These are phyloP conservation scores for Ptychodera flava DNA, from an alignment of 35 echinoderm and acorn worm genomes.

Conservation along the genomic window DNA sequence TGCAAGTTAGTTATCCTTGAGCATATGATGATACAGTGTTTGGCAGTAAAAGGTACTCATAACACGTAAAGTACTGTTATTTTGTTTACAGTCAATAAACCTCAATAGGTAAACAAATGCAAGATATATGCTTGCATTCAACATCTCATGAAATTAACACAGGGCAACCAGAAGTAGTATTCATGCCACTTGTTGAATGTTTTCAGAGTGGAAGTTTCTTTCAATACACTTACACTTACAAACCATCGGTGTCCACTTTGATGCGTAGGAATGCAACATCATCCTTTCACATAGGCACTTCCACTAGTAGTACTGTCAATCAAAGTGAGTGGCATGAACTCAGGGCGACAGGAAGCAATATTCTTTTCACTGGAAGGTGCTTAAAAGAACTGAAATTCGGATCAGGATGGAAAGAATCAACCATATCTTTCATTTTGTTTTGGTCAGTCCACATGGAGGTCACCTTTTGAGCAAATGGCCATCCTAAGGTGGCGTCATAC, in stretches of 20 bases:
- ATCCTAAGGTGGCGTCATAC: conserved; percentile 71
- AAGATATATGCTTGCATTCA: too few relatives aligned
- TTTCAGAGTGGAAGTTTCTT: too few relatives aligned
- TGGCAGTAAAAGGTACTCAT: too few relatives aligned
- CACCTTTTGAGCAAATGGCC: conserved; percentile 89
- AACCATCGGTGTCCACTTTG: background rate
- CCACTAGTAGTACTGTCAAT: background rate
- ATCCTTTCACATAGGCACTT: background rate
- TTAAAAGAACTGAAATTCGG: background rate
- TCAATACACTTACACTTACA: too few relatives aligned
- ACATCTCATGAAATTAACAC: too few relatives aligned
- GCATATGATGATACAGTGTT: too few relatives aligned
- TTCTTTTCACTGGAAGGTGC: conserved; percentile 4
- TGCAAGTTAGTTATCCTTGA: too few relatives aligned
- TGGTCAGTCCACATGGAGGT: conserved; percentile 2
- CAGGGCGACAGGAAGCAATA: background rate
- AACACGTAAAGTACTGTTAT: too few relatives aligned
- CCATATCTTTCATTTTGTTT: background rate
- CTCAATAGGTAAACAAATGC: too few relatives aligned
- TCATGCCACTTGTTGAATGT: too few relatives aligned
- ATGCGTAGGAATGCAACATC: background rate
- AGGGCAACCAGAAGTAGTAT: too few relatives aligned
- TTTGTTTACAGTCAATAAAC: too few relatives aligned
- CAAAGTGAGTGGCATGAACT: background rate
- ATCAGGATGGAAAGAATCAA: conserved; percentile 5